Evolutionary conservation across 2,888 invertebrate genomes (phyloP), one percentile per base, ranked within the genome.

Genomic region (Plusia festucae): DNA sequence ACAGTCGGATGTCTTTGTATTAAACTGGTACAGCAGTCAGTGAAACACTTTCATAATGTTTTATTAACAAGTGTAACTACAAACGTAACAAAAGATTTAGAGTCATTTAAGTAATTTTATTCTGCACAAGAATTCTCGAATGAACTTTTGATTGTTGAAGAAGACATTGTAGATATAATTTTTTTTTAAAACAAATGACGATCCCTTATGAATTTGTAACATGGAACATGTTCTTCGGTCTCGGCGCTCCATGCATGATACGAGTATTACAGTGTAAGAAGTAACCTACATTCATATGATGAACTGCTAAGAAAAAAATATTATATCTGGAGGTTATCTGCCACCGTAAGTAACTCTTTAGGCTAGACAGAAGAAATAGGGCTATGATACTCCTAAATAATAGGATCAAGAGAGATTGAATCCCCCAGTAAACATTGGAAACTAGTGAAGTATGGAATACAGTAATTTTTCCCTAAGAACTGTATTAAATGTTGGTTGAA

Each of bases 241-340:
- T 9, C 2, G 30, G 40, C 40, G n/a, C n/a, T 40, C 40, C 27
- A 20, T 49, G 55, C 6, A n/a, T n/a, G n/a, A n/a, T n/a, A n/a
- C n/a, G n/a, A n/a, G n/a, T 46, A 55, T 55, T 27, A 4, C 16
- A 9, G n/a, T 18, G n/a, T 32, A 59, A 58, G 54, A 44, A 61
- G 68, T 64, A 70, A 68, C 59, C 61, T 60, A 68, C 61, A 53
- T 79, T 53, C 59, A 70, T 68, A 74, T 49, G 60, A 52, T 8
- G 60, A 74, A 66, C 46, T 53, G 62, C 65, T 56, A 52, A 52
- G 54, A 44, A 67, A 68, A 73, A 76, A 73, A 66, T 57, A 65
- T 79, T 76, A 73, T 76, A 79, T 78, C 76, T 76, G 70, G 54
- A 73, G 59, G 76, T 73, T 78, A 78, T 78, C 79, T 68, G 2